These are phyloP conservation scores for Cydia strobilella DNA, from an alignment of 1,140 invertebrate species.

Conservation along the genomic window DNA sequence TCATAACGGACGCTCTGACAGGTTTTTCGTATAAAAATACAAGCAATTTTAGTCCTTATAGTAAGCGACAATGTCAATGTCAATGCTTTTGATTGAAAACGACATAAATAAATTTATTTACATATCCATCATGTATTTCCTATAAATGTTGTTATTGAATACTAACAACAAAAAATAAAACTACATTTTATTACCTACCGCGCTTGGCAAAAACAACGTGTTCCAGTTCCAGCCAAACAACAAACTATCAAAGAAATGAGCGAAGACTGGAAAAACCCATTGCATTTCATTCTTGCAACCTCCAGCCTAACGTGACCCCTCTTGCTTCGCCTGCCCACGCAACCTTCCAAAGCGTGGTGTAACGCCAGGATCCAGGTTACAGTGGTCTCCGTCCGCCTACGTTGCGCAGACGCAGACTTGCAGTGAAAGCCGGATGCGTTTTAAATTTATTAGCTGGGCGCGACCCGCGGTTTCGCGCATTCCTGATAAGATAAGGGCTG, in stretches of 20 bases:
- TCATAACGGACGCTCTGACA: too few species aligned
- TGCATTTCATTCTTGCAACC: neutral
- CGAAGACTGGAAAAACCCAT: constrained; percentile 8
- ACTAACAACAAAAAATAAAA: neutral
- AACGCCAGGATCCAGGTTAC: neutral
- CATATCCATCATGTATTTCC: too few species aligned
- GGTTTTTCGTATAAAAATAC: too few species aligned
- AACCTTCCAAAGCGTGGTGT: neutral
- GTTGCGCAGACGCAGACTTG: constrained; percentile 3
- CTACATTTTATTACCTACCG: neutral
- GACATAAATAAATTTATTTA: too few species aligned
- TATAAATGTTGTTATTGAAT: too few species aligned
- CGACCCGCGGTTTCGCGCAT: constrained; percentile 11
- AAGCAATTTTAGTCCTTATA: too few species aligned
- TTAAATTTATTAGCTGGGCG: constrained; percentile 9
- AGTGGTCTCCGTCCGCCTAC: neutral
- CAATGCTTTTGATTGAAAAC: too few species aligned
- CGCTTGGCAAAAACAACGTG: neutral
- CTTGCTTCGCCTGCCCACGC: neutral
- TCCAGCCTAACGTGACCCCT: neutral
- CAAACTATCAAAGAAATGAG: neutral
- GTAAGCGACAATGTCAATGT: too few species aligned
- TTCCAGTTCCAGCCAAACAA: neutral
- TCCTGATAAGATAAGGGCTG: neutral
- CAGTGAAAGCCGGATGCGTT: constrained; percentile 18